Percentiles rank a stretch among this genome's conserved stretches.
These are phyloP conservation scores for Acrocephalus kingi DNA, from an alignment of 2,113 vertebrate genomes.

Conservation along the genomic window DNA sequence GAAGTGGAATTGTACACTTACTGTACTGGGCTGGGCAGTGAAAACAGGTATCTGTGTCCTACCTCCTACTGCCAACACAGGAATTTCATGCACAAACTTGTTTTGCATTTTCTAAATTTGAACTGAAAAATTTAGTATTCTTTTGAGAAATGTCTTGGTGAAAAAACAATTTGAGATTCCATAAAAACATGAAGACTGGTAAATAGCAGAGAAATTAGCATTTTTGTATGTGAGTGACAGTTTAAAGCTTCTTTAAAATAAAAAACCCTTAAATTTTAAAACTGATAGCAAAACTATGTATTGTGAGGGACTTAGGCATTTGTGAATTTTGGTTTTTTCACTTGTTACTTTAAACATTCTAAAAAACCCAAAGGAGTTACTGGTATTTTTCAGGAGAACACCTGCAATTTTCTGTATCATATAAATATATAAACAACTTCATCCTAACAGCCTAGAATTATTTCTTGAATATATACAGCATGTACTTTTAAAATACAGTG, in stretches of 20 bases:
- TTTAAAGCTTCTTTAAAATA: not conserved
- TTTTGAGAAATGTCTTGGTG: not conserved
- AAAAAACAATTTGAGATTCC: not conserved
- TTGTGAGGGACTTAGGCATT: not conserved
- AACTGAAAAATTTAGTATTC: not conserved
- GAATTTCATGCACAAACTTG: not conserved
- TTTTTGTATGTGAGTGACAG: not conserved
- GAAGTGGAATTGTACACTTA: not conserved
- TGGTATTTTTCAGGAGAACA: not conserved
- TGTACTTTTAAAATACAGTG: not conserved
- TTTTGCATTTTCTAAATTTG: not conserved
- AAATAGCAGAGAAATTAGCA: not conserved
- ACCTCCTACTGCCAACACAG: not conserved
- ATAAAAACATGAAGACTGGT: not conserved
- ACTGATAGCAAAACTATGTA: not conserved
- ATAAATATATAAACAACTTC: not conserved
- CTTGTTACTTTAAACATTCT: not conserved
- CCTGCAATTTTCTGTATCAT: not conserved
- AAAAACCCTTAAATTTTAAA: not conserved
- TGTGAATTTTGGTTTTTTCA: not conserved
- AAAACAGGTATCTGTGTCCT: not conserved
- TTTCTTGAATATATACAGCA: not conserved
- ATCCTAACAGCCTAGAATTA: not conserved
- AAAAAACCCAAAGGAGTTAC: not conserved
- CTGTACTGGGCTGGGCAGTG: accelerated